Percentiles rank a stretch among this genome's conserved stretches.
These are phyloP conservation scores for Triplophysa rosa DNA, from an alignment of 2,113 vertebrate species.

Conservation along the genomic window DNA sequence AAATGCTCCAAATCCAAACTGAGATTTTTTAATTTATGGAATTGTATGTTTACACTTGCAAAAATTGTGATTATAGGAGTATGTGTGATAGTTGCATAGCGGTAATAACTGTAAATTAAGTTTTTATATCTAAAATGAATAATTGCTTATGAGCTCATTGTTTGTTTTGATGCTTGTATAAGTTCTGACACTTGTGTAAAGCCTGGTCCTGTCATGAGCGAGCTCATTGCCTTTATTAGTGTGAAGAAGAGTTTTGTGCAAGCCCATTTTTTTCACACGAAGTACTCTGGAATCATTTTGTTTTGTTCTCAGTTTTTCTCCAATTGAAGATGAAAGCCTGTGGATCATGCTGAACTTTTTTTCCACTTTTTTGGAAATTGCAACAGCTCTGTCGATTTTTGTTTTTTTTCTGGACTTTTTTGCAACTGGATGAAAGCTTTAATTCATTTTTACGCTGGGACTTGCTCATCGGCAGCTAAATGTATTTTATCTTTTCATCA, in stretches of 20 bases:
- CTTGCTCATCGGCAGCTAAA: not conserved
- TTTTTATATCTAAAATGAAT: not conserved
- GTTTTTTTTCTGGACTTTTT: too few relatives aligned
- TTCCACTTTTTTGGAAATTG: not conserved
- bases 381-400: not conserved
- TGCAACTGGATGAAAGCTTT: not conserved
- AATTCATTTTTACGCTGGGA: not conserved
- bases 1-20: not conserved
- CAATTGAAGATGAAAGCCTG: not conserved
- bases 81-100: not conserved
- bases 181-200: constrained; percentile 20
- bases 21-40: not conserved
- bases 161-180: not conserved
- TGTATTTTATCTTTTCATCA: not conserved
- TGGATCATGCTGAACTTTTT: not conserved
- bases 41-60: not conserved
- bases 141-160: not conserved
- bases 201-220: constrained; percentile 49
- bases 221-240: not conserved
- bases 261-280: not conserved
- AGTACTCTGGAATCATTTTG: not conserved
- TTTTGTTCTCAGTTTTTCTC: not conserved
- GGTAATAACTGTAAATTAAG: too few relatives aligned
- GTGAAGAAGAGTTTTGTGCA: constrained; percentile 26
- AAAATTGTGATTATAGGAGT: not conserved